A percentile compares a stretch with the other conserved stretches of the same genome.
These are phyloP conservation scores for Trachelus tabidus DNA, from an alignment of 2,888 invertebrate genomes.

Conservation along the genomic window DNA sequence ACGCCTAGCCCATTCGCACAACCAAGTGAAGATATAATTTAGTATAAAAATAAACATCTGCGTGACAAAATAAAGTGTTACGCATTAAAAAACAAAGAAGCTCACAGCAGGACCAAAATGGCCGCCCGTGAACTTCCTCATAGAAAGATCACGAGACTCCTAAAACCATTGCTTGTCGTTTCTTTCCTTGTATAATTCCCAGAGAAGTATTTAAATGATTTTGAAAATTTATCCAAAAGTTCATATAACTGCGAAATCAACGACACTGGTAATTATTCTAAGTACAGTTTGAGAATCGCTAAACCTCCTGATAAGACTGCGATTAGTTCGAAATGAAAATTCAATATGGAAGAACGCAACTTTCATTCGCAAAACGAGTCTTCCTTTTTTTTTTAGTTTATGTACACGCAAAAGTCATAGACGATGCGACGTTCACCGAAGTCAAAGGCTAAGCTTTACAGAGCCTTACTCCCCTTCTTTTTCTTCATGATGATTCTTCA, in stretches of 20 bases:
- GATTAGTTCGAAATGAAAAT: background rate
- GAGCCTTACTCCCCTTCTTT: background rate
- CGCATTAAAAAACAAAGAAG: background rate
- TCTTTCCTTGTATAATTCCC: background rate
- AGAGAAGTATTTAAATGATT: background rate
- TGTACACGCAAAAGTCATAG: background rate
- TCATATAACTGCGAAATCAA: background rate
- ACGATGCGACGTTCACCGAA: background rate
- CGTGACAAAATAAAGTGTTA: background rate
- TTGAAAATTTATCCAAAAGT: background rate
- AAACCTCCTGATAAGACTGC: background rate
- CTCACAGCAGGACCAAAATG: background rate
- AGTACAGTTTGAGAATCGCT: background rate
- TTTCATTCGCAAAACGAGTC: background rate
- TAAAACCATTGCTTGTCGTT: background rate
- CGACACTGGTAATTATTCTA: background rate
- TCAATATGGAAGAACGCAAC: background rate
- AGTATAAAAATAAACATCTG: constrained; percentile 60
- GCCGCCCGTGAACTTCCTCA: background rate
- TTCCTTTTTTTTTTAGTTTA: background rate
- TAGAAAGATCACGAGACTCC: background rate
- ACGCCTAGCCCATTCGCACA: constrained; percentile 43
- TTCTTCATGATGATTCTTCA: background rate
- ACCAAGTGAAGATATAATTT: constrained; percentile 55
- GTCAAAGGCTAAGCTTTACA: background rate